Evolutionary conservation across 2,113 vertebrate genomes (phyloP).

Genomic region (Notothenia rossii): DNA sequence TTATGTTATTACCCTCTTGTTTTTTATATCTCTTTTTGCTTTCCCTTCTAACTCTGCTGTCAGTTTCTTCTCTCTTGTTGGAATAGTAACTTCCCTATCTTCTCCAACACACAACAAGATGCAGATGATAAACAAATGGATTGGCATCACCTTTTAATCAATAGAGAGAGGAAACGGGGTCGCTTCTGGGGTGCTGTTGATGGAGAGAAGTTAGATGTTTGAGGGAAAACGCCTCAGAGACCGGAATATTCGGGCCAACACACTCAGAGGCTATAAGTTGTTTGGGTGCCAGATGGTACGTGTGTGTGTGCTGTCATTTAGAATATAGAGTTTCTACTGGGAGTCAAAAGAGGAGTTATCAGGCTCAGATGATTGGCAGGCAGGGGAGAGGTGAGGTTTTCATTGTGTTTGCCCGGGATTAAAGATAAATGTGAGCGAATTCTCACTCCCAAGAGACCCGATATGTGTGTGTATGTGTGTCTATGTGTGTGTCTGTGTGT

Average conservation of each 20-base stretch:
- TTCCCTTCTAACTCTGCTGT: background rate
- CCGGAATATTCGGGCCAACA: background rate
- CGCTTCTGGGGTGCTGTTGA: constrained; percentile 22
- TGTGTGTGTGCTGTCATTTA: constrained; percentile 39
- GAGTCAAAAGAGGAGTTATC: constrained; percentile 55
- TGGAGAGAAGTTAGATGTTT: constrained; percentile 47
- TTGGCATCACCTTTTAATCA: constrained; percentile 64
- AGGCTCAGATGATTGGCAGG: constrained; percentile 61
- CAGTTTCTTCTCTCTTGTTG: background rate
- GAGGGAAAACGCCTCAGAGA: constrained; percentile 36
- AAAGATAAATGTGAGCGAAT: constrained; percentile 54
- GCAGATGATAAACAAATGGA: constrained; percentile 56
- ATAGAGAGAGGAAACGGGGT: constrained; percentile 51
- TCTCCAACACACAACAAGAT: constrained; percentile 34
- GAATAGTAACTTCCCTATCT: constrained; percentile 15
- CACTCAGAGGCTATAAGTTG: background rate
- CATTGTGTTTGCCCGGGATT: constrained; percentile 58
- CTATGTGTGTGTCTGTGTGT: constrained; percentile 33
- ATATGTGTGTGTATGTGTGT: constrained; percentile 33
- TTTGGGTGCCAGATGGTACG: background rate
- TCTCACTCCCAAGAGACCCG: constrained; percentile 29
- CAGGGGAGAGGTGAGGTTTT: constrained; percentile 48
- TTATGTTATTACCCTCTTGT: constrained; percentile 12
- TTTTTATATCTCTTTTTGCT: constrained; percentile 12
- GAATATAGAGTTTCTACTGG: constrained; percentile 39